Conservation (phyloP, 1,140 invertebrate genomes). For the Orchestia grillus region DNA sequence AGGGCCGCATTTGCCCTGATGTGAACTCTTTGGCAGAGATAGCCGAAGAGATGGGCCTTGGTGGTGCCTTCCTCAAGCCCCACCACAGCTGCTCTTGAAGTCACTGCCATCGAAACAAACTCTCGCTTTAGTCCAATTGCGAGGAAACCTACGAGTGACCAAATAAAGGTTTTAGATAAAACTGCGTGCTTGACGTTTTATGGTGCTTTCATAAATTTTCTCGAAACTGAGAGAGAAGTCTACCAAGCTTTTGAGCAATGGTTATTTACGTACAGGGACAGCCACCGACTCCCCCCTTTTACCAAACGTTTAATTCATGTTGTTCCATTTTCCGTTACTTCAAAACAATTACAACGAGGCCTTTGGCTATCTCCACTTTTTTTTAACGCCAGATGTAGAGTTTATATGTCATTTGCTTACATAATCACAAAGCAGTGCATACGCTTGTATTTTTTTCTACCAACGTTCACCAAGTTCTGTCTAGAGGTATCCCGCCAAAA, state of each 20-base stretch:
- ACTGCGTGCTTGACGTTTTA: background rate
- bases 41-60: background rate
- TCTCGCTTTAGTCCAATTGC: background rate
- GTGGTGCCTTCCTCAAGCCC: background rate
- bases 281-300: too few species aligned
- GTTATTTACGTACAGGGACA: background rate
- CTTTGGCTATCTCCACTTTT: background rate
- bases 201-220: background rate
- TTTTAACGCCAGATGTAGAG: too few species aligned
- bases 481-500: too few species aligned
- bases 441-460: too few species aligned
- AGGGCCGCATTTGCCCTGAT: background rate
- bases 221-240: background rate
- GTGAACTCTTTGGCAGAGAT: background rate
- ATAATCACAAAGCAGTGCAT: too few species aligned
- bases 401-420: too few species aligned
- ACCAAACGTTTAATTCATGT: too few species aligned
- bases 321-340: background rate
- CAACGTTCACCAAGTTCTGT: too few species aligned
- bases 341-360: background rate
- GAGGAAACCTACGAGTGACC: background rate
- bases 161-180: background rate
- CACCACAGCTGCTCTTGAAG: background rate
- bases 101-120: background rate
- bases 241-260: background rate